phyloP scores from a whole-genome alignment of 2,113 vertebrate genomes.

The Amia ocellicauda region DNA sequence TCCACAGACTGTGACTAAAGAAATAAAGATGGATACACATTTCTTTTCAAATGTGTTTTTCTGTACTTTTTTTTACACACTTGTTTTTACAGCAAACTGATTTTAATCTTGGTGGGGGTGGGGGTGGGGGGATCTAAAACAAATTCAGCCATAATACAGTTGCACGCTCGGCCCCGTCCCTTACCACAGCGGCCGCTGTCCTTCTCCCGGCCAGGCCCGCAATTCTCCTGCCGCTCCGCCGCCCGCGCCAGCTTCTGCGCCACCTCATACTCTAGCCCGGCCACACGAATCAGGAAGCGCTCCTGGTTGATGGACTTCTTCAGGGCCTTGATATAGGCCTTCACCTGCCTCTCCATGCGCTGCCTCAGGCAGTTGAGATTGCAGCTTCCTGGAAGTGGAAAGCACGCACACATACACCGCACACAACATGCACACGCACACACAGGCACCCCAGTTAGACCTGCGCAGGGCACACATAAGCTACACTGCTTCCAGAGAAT shows the following conservation, averaged over 20 bases:
- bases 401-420: no score
- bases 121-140: no score
- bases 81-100: no score
- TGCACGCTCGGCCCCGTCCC: slow-evolving; percentile 38
- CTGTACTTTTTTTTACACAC: no score
- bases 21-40: no score
- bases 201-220: slow-evolving; percentile 80
- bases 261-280: slow-evolving; percentile 90
- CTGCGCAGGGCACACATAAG: background rate
- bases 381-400: slow-evolving; percentile 70
- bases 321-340: slow-evolving; percentile 88
- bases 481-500: background rate
- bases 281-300: slow-evolving; percentile 88
- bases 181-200: slow-evolving; percentile 90
- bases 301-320: slow-evolving; percentile 98
- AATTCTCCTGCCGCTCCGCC: slow-evolving; percentile 64
- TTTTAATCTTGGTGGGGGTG: no score
- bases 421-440: background rate
- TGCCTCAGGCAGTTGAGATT: slow-evolving; percentile 86
- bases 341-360: slow-evolving; percentile 87
- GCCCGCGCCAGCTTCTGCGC: slow-evolving; percentile 78
- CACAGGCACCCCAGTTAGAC: no score
- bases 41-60: no score
- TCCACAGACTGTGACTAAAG: no score
- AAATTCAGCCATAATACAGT: no score